Conservation (phyloP, 2,797 vertebrate species). For the Myripristis jacobus region DNA sequence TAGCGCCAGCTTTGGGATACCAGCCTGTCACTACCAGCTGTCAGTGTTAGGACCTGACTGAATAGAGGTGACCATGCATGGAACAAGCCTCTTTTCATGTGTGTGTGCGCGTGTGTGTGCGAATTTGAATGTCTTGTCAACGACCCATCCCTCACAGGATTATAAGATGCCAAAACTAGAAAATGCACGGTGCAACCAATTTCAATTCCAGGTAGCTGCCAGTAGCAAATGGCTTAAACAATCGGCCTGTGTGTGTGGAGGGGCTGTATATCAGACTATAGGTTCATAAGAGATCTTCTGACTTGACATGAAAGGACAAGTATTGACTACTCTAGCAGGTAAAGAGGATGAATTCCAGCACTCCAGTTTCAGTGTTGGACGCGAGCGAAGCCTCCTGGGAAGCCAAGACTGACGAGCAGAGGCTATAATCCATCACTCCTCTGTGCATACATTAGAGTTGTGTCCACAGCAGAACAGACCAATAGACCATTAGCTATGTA, state of each 20-base stretch:
- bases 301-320: slow-evolving; percentile 59
- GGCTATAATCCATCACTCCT: slow-evolving; percentile 70
- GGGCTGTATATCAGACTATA: slow-evolving; percentile 26
- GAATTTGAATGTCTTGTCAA: not conserved
- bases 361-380: slow-evolving; percentile 34
- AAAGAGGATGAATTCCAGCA: slow-evolving; percentile 46
- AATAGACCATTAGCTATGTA: slow-evolving; percentile 78
- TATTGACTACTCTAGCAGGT: slow-evolving; percentile 52
- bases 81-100: slow-evolving; percentile 37
- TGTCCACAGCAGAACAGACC: slow-evolving; percentile 61
- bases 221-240: no score
- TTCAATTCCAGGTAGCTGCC: no score
- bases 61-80: slow-evolving; percentile 49
- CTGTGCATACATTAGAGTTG: slow-evolving; percentile 65
- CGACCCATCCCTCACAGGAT: no score
- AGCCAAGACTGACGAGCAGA: slow-evolving; percentile 45
- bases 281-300: slow-evolving; percentile 48
- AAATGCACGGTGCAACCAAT: no score
- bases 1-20: slow-evolving; percentile 51
- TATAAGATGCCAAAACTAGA: no score
- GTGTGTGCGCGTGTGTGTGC: slow-evolving; percentile 2
- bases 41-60: slow-evolving; percentile 41
- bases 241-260: slow-evolving; percentile 32
- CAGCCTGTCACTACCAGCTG: slow-evolving; percentile 60
- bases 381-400: slow-evolving; percentile 42